Evolutionary conservation across 2,888 invertebrate species (phyloP).

Genomic region (Amphipoea lucens): DNA sequence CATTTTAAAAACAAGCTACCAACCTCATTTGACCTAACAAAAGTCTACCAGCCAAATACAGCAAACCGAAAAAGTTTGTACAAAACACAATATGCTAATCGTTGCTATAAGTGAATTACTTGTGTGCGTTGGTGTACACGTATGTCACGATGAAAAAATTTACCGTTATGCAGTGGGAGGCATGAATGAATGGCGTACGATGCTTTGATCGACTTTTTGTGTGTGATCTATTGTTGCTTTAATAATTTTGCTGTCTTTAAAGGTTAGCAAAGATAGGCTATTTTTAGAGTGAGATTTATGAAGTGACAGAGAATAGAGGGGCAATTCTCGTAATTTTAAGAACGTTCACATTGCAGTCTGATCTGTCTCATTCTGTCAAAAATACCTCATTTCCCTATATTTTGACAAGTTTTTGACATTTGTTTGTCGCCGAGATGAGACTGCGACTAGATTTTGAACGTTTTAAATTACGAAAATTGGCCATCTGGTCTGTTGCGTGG

Average conservation of each 20-base stretch:
- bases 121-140: constrained; percentile 67
- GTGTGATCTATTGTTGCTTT: constrained; percentile 64
- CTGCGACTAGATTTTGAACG: too few species aligned
- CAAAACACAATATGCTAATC: constrained; percentile 75
- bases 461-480: too few species aligned
- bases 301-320: not conserved
- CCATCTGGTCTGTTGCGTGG: not conserved
- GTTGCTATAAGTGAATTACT: constrained; percentile 68
- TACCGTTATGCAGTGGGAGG: constrained; percentile 66
- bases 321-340: too few species aligned
- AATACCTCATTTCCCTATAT: too few species aligned
- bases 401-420: too few species aligned
- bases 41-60: constrained; percentile 32
- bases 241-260: constrained; percentile 47
- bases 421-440: too few species aligned
- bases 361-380: too few species aligned
- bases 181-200: constrained; percentile 57
- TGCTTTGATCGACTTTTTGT: constrained; percentile 60
- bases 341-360: too few species aligned
- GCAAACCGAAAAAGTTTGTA: constrained; percentile 43
- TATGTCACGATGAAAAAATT: constrained; percentile 61
- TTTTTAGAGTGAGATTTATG: constrained; percentile 35
- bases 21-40: constrained; percentile 31
- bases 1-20: constrained; percentile 9
- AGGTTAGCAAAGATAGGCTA: constrained; percentile 38